A percentile compares a stretch with the other conserved stretches of the same genome.
These are phyloP conservation scores for Suillia variegata DNA, from an alignment of 2,888 invertebrate species.

Conservation along the genomic window DNA sequence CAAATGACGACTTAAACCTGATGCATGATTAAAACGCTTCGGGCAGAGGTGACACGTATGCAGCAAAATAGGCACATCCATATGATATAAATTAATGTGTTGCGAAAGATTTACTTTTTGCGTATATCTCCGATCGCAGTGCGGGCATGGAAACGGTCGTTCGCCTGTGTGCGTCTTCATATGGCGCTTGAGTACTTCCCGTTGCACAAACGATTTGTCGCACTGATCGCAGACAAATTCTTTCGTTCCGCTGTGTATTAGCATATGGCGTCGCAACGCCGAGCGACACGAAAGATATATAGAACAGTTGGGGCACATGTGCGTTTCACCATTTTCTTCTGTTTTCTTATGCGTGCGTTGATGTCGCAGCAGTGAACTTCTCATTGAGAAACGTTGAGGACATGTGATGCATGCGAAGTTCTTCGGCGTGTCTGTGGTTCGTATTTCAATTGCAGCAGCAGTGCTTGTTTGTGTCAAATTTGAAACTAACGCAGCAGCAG, in stretches of 20 bases:
- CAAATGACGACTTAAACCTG: constrained; percentile 73
- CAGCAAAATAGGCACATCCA: constrained; percentile 66
- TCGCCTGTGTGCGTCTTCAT: constrained; percentile 66
- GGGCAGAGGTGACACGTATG: constrained; percentile 72
- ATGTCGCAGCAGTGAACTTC: constrained; percentile 68
- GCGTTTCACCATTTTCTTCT: constrained; percentile 64
- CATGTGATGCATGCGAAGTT: constrained; percentile 69
- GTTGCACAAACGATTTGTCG: constrained; percentile 72
- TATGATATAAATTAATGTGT: constrained; percentile 67
- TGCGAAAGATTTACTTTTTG: constrained; percentile 72
- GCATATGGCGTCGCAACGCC: constrained; percentile 72
- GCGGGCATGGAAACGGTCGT: constrained; percentile 71
- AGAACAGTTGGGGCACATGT: constrained; percentile 66
- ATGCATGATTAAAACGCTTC: constrained; percentile 64
- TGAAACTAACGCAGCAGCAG: no score
- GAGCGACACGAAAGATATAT: constrained; percentile 70
- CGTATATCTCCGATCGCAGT: constrained; percentile 73
- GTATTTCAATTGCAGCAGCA: constrained; percentile 18
- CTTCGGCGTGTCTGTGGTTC: constrained; percentile 55
- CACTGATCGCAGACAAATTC: constrained; percentile 66
- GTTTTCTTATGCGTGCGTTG: constrained; percentile 67
- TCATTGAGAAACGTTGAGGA: constrained; percentile 68
- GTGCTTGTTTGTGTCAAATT: no score
- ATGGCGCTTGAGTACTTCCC: constrained; percentile 71
- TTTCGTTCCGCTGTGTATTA: constrained; percentile 67